Conservation (phyloP, 1,140 invertebrate genomes). For the Idris sp. region DNA sequence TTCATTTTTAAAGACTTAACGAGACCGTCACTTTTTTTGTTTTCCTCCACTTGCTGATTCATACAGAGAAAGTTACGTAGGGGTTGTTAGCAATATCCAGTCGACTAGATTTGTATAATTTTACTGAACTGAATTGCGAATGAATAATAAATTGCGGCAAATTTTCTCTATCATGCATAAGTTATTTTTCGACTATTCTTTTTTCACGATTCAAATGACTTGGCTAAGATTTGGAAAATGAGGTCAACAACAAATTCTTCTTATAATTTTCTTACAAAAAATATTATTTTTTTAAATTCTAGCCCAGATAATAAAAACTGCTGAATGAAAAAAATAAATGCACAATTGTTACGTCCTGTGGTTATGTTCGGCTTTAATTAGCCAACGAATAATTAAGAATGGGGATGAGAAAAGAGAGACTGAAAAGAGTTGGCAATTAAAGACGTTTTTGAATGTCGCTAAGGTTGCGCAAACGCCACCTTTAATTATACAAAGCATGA, state of each 20-base stretch:
- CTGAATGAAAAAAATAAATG: too few relatives aligned
- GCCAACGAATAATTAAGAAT: neutral
- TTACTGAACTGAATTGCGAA: conserved; percentile 12
- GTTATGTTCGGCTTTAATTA: conserved; percentile 25
- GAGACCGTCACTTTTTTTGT: conserved; percentile 15
- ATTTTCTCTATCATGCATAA: too few relatives aligned
- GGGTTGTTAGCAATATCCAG: conserved; percentile 2
- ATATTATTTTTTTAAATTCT: too few relatives aligned
- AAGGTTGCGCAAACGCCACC: conserved; percentile 23
- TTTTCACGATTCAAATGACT: too few relatives aligned
- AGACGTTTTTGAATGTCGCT: conserved; percentile 20
- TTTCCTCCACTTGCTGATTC: neutral
- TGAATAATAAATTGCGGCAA: conserved; percentile 3
- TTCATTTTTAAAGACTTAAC: conserved; percentile 35
- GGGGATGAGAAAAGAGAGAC: too few relatives aligned
- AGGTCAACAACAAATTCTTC: too few relatives aligned
- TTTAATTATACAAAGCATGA: conserved; percentile 35
- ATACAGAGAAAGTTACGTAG: neutral
- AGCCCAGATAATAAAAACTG: too few relatives aligned
- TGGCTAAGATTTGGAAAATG: too few relatives aligned
- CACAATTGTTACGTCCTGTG: too few relatives aligned
- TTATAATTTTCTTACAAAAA: too few relatives aligned
- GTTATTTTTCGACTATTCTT: too few relatives aligned
- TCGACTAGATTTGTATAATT: conserved; percentile 3
- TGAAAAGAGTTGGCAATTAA: neutral